A percentile compares a stretch with the other conserved stretches of the same genome.
Evolutionary conservation across 1,140 invertebrate species (phyloP).

Genomic region (Drosophila arawakana): DNA sequence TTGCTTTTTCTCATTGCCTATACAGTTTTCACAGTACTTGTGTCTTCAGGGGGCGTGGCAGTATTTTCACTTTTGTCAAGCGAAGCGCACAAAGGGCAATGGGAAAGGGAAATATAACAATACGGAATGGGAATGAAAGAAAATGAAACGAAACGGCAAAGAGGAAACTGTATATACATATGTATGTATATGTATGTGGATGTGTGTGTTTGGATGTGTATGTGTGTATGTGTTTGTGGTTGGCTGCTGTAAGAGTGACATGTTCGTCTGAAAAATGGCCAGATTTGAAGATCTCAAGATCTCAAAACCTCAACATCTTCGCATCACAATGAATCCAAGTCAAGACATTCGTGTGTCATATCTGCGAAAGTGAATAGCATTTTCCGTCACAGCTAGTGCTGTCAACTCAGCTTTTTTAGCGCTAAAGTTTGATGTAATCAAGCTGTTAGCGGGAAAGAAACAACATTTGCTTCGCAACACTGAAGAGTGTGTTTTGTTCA

Average conservation of each 20-base stretch:
- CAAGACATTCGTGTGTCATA: slow-evolving; percentile 17
- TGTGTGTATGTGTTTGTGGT: not conserved
- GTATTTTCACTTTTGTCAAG: slow-evolving; percentile 10
- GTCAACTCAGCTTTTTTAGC: no score
- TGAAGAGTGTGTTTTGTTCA: no score
- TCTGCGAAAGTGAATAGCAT: slow-evolving; percentile 74
- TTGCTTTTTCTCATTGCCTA: slow-evolving; percentile 56
- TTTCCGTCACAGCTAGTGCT: slow-evolving; percentile 31
- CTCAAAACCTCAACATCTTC: slow-evolving; percentile 11
- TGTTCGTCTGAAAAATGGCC: slow-evolving; percentile 12
- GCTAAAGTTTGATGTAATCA: no score
- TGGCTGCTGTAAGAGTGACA: slow-evolving; percentile 31
- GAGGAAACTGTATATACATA: slow-evolving; percentile 29
- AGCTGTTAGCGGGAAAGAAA: no score
- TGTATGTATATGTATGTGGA: not conserved
- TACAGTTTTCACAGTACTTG: slow-evolving; percentile 49
- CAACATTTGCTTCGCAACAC: no score
- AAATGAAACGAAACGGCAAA: slow-evolving; percentile 36
- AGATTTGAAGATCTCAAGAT: not conserved
- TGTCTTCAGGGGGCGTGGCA: slow-evolving; percentile 3
- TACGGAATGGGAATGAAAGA: slow-evolving; percentile 8
- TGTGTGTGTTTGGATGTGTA: not conserved
- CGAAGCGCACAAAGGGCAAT: slow-evolving; percentile 41
- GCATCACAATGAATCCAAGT: slow-evolving; percentile 51
- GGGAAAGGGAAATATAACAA: no score